Evolutionary conservation across 2,888 invertebrate species (phyloP), one percentile per base, ranked within the genome.

Genomic region (Tholera decimalis): DNA sequence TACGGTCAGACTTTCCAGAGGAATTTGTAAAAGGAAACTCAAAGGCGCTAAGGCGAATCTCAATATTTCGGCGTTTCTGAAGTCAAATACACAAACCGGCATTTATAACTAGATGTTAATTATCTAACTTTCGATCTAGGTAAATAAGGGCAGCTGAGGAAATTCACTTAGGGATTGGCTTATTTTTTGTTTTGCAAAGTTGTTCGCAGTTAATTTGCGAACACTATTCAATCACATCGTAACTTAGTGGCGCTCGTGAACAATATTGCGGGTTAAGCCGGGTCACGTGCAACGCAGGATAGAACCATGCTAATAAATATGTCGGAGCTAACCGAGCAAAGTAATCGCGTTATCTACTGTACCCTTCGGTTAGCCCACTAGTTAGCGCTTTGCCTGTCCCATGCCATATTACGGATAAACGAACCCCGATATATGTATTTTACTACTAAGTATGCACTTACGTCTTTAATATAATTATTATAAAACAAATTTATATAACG

Each of bases 291-390:
- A 51, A 59, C 20, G 35, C n/a, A 26, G 68, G 59, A 56, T 56
- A 57, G 54, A 51, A 24, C 58, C 41, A 57, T 20, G 57, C 55
- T 55, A n/a, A n/a, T n/a, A n/a, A n/a, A n/a, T 71, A 74, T 71
- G 74, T 67, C 55, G 62, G 18, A 53, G 61, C 47, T 68, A 73
- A 67, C 80, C 53, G 68, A 70, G 66, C 72, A 69, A 58, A 60
- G 54, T 80, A 68, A 80, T 72, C 75, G 58, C 50, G 64, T 71
- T 79, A 85, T 80, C 77, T 72, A 79, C 77, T 72, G 51, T 66
- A 71, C 58, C 66, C 58, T 73, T 54, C 51, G 68, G 69, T 74
- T 69, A 67, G 53, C 55, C 55, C 41, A 46, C 60, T 54, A 67
- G 55, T 54, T 57, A 43, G 54, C 35, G 54, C 54, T 60, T 44